phyloP scores from a whole-genome alignment of 2,888 invertebrate species.

The Azorinus chamasolen region DNA sequence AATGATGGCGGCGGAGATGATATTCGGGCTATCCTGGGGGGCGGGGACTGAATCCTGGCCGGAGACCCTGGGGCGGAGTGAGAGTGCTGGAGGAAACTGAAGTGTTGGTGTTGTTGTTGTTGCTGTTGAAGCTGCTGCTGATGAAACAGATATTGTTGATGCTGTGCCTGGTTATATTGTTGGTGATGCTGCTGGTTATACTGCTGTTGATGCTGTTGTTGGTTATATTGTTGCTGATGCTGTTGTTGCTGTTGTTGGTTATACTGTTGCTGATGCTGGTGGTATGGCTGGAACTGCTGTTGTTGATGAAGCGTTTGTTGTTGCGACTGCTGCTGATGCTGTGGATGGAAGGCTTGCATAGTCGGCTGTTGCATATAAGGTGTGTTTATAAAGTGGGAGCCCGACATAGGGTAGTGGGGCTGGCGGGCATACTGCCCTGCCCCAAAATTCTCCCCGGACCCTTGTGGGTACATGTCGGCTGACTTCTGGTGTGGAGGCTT shows the following conservation, averaged over 20 bases:
- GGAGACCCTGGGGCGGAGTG: conserved; percentile 64
- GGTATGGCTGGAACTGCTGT: conserved; percentile 15
- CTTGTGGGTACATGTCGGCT: conserved; percentile 54
- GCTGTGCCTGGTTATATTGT: conserved; percentile 25
- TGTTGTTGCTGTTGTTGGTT: conserved; percentile 24
- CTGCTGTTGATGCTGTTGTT: conserved; percentile 29
- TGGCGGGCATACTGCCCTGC: conserved; percentile 46
- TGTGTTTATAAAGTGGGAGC: conserved; percentile 57
- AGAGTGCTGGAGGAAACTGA: conserved; percentile 50
- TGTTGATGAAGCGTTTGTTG: conserved; percentile 34
- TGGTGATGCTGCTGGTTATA: conserved; percentile 29
- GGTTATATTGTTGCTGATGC: conserved; percentile 27
- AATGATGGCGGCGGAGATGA: conserved; percentile 60
- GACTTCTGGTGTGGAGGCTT: conserved; percentile 29
- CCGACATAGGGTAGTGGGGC: conserved; percentile 53
- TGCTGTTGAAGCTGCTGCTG: conserved; percentile 49
- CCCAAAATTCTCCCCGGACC: conserved; percentile 31
- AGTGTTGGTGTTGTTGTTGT: conserved; percentile 40
- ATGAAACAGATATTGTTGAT: conserved; percentile 16
- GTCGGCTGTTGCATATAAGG: conserved; percentile 65
- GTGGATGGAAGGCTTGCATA: conserved; percentile 63
- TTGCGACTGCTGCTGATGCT: conserved; percentile 45
- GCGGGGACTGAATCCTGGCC: conserved; percentile 56
- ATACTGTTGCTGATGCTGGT: conserved; percentile 13
- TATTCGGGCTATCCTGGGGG: conserved; percentile 46